Percentiles rank a stretch among this genome's conserved stretches.
Evolutionary conservation across 2,888 invertebrate species (phyloP).

Genomic region (Falcaria lacertinaria): DNA sequence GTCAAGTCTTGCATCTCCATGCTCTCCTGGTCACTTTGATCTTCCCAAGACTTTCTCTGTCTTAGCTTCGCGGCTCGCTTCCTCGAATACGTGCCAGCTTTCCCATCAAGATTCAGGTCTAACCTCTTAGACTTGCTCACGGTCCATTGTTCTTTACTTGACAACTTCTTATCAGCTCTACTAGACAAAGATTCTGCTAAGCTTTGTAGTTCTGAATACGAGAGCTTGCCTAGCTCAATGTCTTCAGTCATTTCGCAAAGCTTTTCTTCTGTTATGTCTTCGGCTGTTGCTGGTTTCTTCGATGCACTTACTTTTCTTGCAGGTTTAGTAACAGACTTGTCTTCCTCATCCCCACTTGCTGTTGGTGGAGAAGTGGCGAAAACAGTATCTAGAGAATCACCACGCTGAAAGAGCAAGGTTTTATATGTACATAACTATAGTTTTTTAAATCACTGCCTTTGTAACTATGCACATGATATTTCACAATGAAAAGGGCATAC

Average conservation of each 20-base stretch:
- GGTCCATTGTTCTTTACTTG: constrained; percentile 69
- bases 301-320: constrained; percentile 15
- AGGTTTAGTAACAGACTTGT: constrained; percentile 15
- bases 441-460: no score
- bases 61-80: constrained; percentile 68
- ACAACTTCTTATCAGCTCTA: constrained; percentile 61
- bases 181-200: constrained; percentile 65
- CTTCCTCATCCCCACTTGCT: constrained; percentile 54
- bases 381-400: constrained; percentile 84
- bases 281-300: constrained; percentile 29
- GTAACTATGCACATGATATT: no score
- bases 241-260: constrained; percentile 63
- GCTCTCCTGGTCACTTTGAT: constrained; percentile 84
- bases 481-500: constrained; percentile 41
- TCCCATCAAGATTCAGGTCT: constrained; percentile 67
- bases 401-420: constrained; percentile 69
- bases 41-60: constrained; percentile 84
- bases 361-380: constrained; percentile 82
- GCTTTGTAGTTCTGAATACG: constrained; percentile 65
- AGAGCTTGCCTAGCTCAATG: constrained; percentile 62
- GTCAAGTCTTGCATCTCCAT: constrained; percentile 84
- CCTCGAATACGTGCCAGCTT: constrained; percentile 74
- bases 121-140: constrained; percentile 64
- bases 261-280: constrained; percentile 61
- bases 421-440: no score